Percentiles rank a stretch among this genome's conserved stretches.
These are phyloP conservation scores for Petrocephalus schoutedeni DNA, from an alignment of 2,797 vertebrate species.

Conservation along the genomic window DNA sequence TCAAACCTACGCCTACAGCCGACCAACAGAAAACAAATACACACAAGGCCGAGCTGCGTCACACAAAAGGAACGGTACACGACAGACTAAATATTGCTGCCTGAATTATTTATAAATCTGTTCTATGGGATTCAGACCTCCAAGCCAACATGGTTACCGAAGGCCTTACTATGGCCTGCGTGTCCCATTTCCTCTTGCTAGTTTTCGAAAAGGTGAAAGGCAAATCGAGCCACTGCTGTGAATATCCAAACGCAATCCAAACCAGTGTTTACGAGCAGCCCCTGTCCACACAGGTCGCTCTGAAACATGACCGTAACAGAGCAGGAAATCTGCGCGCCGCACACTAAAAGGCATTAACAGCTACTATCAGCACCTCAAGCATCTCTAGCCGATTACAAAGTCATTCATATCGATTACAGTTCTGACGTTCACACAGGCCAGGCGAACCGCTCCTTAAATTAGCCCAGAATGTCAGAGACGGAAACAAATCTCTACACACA, in stretches of 20 bases:
- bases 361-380: neutral
- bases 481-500: neutral
- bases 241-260: neutral
- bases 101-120: slow-evolving; percentile 61
- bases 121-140: slow-evolving; percentile 18
- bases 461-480: neutral
- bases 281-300: neutral
- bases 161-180: neutral
- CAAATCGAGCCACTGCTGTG: neutral
- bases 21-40: slow-evolving; percentile 46
- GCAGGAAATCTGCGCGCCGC: neutral
- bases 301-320: neutral
- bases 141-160: neutral
- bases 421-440: neutral
- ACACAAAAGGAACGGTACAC: slow-evolving; percentile 39
- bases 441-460: neutral
- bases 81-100: slow-evolving; percentile 48
- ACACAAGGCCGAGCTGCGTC: slow-evolving; percentile 40
- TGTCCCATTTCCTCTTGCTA: neutral
- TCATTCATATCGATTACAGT: neutral
- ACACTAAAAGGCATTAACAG: neutral
- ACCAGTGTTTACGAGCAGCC: neutral
- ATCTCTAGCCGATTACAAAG: too few relatives aligned
- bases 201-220: neutral
- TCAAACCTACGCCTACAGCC: slow-evolving; percentile 30